Evolutionary conservation across 2,888 invertebrate species (phyloP).

Genomic region (Cheilosia scutellata): DNA sequence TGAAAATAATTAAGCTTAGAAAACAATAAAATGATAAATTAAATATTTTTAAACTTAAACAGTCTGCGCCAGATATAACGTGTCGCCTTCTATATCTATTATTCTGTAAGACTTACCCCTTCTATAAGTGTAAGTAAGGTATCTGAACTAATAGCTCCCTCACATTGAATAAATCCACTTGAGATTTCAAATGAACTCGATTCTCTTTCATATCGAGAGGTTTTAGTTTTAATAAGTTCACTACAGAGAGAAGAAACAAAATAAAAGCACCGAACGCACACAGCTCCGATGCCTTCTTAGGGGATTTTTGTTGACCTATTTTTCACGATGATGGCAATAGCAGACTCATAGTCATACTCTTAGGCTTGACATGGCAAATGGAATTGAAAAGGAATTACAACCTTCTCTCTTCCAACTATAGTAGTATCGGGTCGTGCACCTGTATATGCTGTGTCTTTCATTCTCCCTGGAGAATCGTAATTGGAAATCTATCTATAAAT

Average conservation of each 20-base stretch:
- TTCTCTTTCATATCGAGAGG: conserved; percentile 31
- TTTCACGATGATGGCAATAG: conserved; percentile 26
- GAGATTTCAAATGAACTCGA: conserved; percentile 16
- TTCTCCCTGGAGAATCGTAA: conserved; percentile 54
- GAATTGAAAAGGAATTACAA: conserved; percentile 67
- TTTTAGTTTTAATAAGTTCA: conserved; percentile 45
- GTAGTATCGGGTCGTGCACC: conserved; percentile 60
- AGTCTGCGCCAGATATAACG: too few species aligned
- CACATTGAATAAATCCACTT: conserved; percentile 28
- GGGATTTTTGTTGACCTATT: conserved; percentile 70
- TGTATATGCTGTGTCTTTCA: conserved; percentile 63
- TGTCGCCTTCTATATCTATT: not conserved
- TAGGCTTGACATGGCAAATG: conserved; percentile 47
- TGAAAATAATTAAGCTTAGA: too few species aligned
- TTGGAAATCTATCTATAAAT: conserved; percentile 72
- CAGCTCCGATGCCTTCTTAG: conserved; percentile 32
- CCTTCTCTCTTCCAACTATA: conserved; percentile 31
- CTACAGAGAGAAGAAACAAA: conserved; percentile 25
- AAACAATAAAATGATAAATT: too few species aligned
- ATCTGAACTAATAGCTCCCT: not conserved
- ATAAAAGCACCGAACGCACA: not conserved
- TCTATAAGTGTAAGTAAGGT: not conserved
- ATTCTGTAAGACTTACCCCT: not conserved
- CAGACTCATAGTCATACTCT: conserved; percentile 46
- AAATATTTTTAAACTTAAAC: too few species aligned